Conservation (phyloP, 2,888 invertebrate genomes). For the Horisme vitalbata region DNA sequence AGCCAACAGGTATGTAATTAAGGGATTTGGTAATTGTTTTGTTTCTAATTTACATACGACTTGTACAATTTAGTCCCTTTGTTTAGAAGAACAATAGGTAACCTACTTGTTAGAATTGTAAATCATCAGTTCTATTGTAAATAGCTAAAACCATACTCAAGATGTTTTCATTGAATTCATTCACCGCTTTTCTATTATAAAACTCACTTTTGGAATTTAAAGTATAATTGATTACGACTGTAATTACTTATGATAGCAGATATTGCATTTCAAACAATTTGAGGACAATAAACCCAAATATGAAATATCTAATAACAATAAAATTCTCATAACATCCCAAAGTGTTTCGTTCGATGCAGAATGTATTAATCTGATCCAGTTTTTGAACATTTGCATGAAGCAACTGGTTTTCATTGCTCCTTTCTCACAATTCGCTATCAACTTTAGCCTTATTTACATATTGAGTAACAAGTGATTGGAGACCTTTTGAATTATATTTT, state of each 20-base stretch:
- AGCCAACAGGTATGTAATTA: slow-evolving; percentile 56
- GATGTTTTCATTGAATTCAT: too few species aligned
- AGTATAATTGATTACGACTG: too few species aligned
- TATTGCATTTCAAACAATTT: too few species aligned
- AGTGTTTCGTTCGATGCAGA: slow-evolving; percentile 5
- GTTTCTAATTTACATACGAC: slow-evolving; percentile 44
- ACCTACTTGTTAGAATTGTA: slow-evolving; percentile 4
- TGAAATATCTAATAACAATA: slow-evolving; percentile 11
- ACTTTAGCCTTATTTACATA: slow-evolving; percentile 28
- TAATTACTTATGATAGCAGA: too few species aligned
- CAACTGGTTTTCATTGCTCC: slow-evolving; percentile 50
- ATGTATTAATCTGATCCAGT: slow-evolving; percentile 29
- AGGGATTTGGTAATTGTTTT: slow-evolving; percentile 51
- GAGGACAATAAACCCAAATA: slow-evolving; percentile 5
- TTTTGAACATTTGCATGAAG: slow-evolving; percentile 66
- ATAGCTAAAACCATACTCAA: too few species aligned
- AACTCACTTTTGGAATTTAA: too few species aligned
- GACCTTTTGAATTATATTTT: too few species aligned
- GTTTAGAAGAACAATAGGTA: slow-evolving; percentile 25
- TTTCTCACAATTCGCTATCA: slow-evolving; percentile 31
- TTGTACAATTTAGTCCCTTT: slow-evolving; percentile 34
- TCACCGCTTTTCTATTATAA: too few species aligned
- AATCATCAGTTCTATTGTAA: too few species aligned
- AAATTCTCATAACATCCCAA: slow-evolving; percentile 11
- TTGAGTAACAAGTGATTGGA: slow-evolving; percentile 6